Conservation (phyloP, 2,113 vertebrate genomes). For the Steatornis caripensis region DNA sequence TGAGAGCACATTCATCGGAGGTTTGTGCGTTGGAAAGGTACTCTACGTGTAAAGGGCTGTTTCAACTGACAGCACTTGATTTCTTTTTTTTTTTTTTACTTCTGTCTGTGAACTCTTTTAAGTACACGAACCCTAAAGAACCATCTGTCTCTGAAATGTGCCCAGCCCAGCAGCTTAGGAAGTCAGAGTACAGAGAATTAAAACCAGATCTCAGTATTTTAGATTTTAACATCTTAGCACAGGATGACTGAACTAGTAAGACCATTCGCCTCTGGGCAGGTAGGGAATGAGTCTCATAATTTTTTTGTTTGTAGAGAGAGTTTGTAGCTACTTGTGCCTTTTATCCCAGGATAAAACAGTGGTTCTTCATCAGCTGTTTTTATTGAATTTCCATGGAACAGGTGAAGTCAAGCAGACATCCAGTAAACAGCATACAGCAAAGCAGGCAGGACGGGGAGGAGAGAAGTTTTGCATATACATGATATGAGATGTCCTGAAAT, state of each 20-base stretch:
- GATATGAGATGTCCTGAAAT: background rate
- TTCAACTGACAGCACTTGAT: background rate
- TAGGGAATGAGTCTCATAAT: background rate
- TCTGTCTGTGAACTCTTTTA: background rate
- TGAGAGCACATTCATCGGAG: background rate
- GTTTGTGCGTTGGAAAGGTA: background rate
- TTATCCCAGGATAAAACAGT: background rate
- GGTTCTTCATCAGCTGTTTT: background rate
- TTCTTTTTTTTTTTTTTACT: background rate
- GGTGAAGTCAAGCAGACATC: background rate
- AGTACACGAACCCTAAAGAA: background rate
- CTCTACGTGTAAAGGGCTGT: background rate
- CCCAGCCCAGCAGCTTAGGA: slow-evolving; percentile 32
- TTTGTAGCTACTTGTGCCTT: background rate
- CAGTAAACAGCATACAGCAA: background rate
- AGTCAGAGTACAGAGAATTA: slow-evolving; percentile 47
- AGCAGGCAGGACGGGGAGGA: background rate
- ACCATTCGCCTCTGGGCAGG: background rate
- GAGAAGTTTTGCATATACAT: background rate
- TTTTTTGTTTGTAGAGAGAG: background rate
- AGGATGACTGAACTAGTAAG: background rate
- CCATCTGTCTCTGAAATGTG: slow-evolving; percentile 24
- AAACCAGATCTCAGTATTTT: slow-evolving; percentile 33
- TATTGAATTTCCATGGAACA: background rate
- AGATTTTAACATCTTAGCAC: background rate